These are phyloP conservation scores for Motacilla tschutschensis DNA, from an alignment of 2,113 vertebrate species.

Conservation along the genomic window DNA sequence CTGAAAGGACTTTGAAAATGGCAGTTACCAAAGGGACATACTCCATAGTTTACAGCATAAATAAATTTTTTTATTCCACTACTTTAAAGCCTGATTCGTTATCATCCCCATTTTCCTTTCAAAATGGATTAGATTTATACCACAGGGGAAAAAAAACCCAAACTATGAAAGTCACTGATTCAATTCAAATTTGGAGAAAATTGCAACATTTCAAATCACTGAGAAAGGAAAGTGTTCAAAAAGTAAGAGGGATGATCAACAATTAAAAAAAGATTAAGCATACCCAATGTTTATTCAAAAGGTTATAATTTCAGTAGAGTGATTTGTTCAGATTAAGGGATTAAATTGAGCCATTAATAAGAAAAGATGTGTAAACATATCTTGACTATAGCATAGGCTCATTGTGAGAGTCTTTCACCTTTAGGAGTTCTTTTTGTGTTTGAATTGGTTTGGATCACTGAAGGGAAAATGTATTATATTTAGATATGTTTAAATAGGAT, in stretches of 20 bases:
- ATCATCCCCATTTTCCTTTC: slow-evolving; percentile 28
- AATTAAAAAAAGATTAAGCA: not conserved
- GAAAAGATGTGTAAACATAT: not conserved
- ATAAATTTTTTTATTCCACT: not conserved
- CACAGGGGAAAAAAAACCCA: not conserved
- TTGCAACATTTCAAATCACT: slow-evolving; percentile 17
- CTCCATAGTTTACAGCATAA: slow-evolving; percentile 9
- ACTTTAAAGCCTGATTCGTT: slow-evolving; percentile 28
- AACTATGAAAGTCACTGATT: not conserved
- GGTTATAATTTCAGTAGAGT: not conserved
- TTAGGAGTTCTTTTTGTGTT: not conserved
- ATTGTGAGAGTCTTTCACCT: not conserved
- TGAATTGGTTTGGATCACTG: not conserved
- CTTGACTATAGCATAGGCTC: not conserved
- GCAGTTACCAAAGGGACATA: not conserved
- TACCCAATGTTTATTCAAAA: not conserved
- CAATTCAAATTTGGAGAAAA: slow-evolving; percentile 38
- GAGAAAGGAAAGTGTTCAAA: slow-evolving; percentile 27
- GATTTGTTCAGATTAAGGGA: not conserved
- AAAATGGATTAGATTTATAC: slow-evolving; percentile 48
- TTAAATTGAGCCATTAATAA: not conserved
- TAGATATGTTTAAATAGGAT: not conserved
- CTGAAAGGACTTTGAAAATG: not conserved
- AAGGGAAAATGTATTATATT: not conserved
- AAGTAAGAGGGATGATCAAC: not conserved